Conservation (phyloP, 2,888 invertebrate species). For the Calameuta pallipes region DNA sequence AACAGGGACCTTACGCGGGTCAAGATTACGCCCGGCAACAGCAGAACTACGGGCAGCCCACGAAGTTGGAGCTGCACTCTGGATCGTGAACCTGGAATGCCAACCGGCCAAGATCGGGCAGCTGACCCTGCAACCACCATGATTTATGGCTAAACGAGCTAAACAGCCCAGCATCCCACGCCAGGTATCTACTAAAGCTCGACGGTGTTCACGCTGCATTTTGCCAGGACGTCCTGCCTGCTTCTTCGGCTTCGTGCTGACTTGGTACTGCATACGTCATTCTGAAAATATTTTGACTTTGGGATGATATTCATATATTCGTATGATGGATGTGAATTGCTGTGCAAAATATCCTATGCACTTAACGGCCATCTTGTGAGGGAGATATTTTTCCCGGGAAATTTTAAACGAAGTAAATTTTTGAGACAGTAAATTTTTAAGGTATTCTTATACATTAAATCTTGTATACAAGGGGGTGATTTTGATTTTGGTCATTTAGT, state of each 20-base stretch:
- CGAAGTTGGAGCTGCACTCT: conserved; percentile 45
- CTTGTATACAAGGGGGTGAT: not conserved
- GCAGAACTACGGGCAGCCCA: conserved; percentile 34
- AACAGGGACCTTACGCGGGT: conserved; percentile 31
- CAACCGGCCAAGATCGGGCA: conserved; percentile 46
- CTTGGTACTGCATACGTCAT: conserved; percentile 40
- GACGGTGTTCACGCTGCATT: conserved; percentile 39
- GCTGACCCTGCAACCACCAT: conserved; percentile 55
- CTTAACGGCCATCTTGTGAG: not conserved
- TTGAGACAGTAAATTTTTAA: not conserved
- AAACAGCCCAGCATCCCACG: conserved; percentile 50
- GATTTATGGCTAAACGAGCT: conserved; percentile 56
- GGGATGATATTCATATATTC: conserved; percentile 33
- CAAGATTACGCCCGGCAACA: conserved; percentile 40
- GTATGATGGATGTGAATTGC: conserved; percentile 7
- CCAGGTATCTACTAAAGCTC: conserved; percentile 51
- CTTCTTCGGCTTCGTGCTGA: conserved; percentile 20
- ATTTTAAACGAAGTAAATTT: not conserved
- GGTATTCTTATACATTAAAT: not conserved
- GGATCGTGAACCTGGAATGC: conserved; percentile 45
- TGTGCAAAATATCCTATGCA: not conserved
- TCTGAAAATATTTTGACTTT: conserved; percentile 58
- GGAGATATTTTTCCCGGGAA: not conserved
- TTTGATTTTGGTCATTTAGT: not conserved
- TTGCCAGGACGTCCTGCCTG: conserved; percentile 28